Conservation (phyloP, 2,888 invertebrate species). For the Cephus pygmeus region DNA sequence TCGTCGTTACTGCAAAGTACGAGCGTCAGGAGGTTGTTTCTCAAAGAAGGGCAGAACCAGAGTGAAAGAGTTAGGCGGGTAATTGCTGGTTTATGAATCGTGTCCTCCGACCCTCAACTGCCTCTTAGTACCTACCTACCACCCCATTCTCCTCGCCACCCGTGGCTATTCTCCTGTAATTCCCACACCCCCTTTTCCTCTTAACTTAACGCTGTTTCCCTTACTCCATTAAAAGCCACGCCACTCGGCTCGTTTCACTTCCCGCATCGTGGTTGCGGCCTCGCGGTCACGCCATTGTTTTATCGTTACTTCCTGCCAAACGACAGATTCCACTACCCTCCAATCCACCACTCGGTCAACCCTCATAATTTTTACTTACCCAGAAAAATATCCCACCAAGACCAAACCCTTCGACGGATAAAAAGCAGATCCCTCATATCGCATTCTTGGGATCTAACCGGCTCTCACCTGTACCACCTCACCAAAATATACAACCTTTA, state of each 20-base stretch:
- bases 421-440: background rate
- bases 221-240: slow-evolving; percentile 63
- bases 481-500: background rate
- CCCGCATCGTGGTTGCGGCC: slow-evolving; percentile 54
- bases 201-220: slow-evolving; percentile 59
- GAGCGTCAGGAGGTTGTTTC: background rate
- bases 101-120: slow-evolving; percentile 40
- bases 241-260: slow-evolving; percentile 62
- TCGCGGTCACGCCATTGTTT: slow-evolving; percentile 18
- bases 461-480: background rate
- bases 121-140: slow-evolving; percentile 28
- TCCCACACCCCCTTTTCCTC: slow-evolving; percentile 51
- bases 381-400: background rate
- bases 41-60: background rate
- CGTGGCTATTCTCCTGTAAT: slow-evolving; percentile 56
- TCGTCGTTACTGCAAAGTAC: background rate
- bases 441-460: background rate
- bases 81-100: slow-evolving; percentile 65
- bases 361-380: background rate
- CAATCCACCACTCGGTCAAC: background rate
- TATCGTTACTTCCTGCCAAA: background rate
- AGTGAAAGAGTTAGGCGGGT: slow-evolving; percentile 38
- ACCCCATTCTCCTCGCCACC: slow-evolving; percentile 28
- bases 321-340: background rate
- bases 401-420: background rate